phyloP scores from a whole-genome alignment of 2,797 vertebrate genomes.

The Babyrousa celebensis region DNA sequence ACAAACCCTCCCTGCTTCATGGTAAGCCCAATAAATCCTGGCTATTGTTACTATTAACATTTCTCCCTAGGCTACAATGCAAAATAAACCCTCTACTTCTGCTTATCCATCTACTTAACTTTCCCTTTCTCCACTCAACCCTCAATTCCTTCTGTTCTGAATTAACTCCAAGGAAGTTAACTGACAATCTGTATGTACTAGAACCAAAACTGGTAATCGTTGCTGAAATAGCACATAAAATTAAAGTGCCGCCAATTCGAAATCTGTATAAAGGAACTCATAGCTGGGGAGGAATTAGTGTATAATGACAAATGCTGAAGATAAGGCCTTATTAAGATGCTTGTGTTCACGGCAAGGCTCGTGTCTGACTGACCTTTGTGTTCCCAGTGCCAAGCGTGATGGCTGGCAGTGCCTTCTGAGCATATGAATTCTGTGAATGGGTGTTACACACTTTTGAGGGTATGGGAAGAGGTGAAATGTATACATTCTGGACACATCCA shows the following conservation, averaged over 20 bases:
- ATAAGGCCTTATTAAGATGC: conserved; percentile 59
- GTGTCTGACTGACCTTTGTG: not conserved
- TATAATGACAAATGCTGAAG: not conserved
- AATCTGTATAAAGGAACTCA: conserved; percentile 19
- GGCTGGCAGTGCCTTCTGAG: not conserved
- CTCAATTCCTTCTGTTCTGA: conserved; percentile 71
- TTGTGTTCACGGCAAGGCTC: conserved; percentile 36
- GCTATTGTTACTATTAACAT: conserved; percentile 57
- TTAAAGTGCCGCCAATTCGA: conserved; percentile 30
- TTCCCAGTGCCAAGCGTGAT: not conserved
- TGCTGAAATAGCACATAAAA: conserved; percentile 28
- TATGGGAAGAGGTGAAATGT: not conserved
- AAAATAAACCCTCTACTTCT: conserved; percentile 50
- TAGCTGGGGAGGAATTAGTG: conserved; percentile 4
- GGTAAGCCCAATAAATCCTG: conserved; percentile 43
- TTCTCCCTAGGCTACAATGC: conserved; percentile 57
- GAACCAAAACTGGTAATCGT: conserved; percentile 63
- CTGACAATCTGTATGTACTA: conserved; percentile 36
- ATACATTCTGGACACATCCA: not conserved
- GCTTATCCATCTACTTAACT: conserved; percentile 61
- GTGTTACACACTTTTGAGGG: not conserved
- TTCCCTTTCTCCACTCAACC: conserved; percentile 55
- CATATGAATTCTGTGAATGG: conserved; percentile 10
- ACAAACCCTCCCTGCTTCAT: not conserved
- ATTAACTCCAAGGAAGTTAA: conserved; percentile 79